Evolutionary conservation across 2,797 vertebrate species (phyloP).

Genomic region (Pseudotriccus pelzelni): DNA sequence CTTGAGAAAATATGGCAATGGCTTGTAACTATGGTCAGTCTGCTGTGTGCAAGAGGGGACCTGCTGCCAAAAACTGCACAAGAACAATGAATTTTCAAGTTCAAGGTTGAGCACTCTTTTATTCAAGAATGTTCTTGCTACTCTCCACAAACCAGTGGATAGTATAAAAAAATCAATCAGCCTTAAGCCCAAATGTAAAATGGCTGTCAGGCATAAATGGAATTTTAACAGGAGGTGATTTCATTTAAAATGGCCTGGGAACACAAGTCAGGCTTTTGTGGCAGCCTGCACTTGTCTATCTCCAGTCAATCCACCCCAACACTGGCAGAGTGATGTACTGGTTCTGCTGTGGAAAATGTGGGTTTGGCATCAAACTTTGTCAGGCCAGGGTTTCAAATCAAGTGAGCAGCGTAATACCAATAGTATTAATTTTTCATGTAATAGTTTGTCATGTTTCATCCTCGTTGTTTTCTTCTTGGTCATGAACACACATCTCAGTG

Average conservation of each 20-base stretch:
- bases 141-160: not conserved
- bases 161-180: not conserved
- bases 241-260: not conserved
- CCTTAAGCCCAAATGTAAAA: not conserved
- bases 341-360: not conserved
- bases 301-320: not conserved
- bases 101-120: not conserved
- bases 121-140: not conserved
- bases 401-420: not conserved
- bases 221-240: not conserved
- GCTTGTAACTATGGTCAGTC: not conserved
- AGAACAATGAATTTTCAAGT: not conserved
- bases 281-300: fast-evolving
- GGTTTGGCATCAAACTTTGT: not conserved
- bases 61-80: not conserved
- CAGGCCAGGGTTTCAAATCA: not conserved
- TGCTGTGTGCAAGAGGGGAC: fast-evolving
- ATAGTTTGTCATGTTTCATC: not conserved
- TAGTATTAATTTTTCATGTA: not conserved
- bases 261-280: not conserved
- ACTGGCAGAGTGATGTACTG: not conserved
- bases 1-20: not conserved
- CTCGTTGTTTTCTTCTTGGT: fast-evolving
- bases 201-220: not conserved
- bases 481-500: not conserved